Evolutionary conservation across 1,140 invertebrate genomes (phyloP), one percentile per base, ranked within the genome.

Genomic region (Euura saliciscinereae): DNA sequence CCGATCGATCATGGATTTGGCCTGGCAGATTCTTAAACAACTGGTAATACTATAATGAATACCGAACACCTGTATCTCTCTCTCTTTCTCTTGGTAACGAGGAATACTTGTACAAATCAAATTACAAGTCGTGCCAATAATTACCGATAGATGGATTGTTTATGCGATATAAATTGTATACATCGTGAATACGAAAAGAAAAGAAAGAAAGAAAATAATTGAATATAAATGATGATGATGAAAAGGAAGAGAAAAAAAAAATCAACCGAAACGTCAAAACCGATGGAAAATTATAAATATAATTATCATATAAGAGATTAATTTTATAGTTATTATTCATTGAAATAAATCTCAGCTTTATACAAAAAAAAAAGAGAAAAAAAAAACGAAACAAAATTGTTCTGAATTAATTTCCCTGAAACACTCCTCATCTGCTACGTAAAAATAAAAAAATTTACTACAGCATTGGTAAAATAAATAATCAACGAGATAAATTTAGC

Each of bases 291-390:
- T 79, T 78, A 78, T 81, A 79, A 75, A 78, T 79, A 76, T 82
- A 82, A 82, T 79, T 77, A 84, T 80, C 82, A 85, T 83, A 79
- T 76, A 84, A 85, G 78, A 84, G 77, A 82, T 85, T 85, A 84
- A 28, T 86, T 84, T 85, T 85, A 81, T 85, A 85, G 79, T 82
- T 81, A 85, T 80, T 82, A 83, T 80, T 82, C 77, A 80, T 79
- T 82, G 77, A 84, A 85, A 85, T 84, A 85, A 85, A 84, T 83
- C 75, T 85, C 83, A 83, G 80, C 83, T 85, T 86, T 86, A 77
- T 85, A 85, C 28, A 28, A 28, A 28, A 28, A 28, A 28, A 28
- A 28, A 28, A 28, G 28, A 28, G 1, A 1, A 28, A 28, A 28
- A 28, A 28, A 28, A 28, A 28, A 28, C 28, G 28, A 28, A 1